Evolutionary conservation across 1,140 invertebrate genomes (phyloP).

Genomic region (Hylaeus volcanicus): DNA sequence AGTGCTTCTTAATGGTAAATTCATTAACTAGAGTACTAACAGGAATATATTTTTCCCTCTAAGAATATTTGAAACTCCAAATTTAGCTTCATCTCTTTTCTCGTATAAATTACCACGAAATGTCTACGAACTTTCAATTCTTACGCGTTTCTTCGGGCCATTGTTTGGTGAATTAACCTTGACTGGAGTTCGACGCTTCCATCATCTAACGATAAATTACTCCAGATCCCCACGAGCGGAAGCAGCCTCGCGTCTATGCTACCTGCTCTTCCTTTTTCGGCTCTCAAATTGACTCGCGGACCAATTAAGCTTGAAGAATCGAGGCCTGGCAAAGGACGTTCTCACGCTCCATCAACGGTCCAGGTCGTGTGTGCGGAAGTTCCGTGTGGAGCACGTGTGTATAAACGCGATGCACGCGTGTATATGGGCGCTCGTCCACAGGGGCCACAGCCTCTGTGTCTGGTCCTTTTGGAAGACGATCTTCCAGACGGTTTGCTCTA

Average conservation of each 20-base stretch:
- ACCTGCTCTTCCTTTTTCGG: slow-evolving; percentile 51
- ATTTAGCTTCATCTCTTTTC: too few species aligned
- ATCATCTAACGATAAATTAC: slow-evolving; percentile 45
- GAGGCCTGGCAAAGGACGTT: slow-evolving; percentile 51
- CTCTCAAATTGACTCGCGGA: slow-evolving; percentile 49
- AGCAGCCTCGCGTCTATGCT: slow-evolving; percentile 24
- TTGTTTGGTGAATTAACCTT: not conserved
- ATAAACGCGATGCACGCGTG: slow-evolving; percentile 2
- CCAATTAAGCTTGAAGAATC: slow-evolving; percentile 62
- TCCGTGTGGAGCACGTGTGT: not conserved
- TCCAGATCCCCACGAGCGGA: slow-evolving; percentile 37
- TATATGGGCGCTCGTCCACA: not conserved
- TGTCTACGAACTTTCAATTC: too few species aligned
- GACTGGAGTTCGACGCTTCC: slow-evolving; percentile 32
- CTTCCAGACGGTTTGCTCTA: slow-evolving; percentile 70
- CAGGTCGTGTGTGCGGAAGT: slow-evolving; percentile 29
- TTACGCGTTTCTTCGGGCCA: not conserved
- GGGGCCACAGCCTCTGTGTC: slow-evolving; percentile 43
- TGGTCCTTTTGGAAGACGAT: slow-evolving; percentile 60
- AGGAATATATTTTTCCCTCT: too few species aligned
- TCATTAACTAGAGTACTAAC: too few species aligned
- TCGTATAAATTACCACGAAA: too few species aligned
- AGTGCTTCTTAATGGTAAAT: too few species aligned
- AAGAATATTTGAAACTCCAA: too few species aligned
- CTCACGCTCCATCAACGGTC: slow-evolving; percentile 54